Conservation (phyloP, 2,113 vertebrate genomes). For the Morone saxatilis region DNA sequence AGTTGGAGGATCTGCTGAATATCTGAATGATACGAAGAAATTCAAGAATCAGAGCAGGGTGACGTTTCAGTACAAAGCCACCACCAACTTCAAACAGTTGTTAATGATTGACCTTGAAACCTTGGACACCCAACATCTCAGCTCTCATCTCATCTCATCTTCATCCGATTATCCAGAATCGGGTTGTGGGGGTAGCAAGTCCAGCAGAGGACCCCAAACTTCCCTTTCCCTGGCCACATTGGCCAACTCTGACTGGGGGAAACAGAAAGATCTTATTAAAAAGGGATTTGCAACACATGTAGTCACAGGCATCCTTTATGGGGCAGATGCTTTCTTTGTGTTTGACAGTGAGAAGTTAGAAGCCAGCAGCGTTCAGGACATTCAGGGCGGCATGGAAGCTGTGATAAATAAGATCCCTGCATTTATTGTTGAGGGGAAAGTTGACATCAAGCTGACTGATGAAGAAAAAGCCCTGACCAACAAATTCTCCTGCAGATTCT, state of each 20-base stretch:
- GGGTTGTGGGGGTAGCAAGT: no score
- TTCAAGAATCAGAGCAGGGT: not conserved
- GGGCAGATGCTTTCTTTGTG: not conserved
- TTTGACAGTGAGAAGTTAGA: no score
- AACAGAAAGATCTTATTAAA: not conserved
- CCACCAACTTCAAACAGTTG: not conserved
- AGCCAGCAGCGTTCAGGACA: not conserved
- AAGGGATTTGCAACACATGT: not conserved
- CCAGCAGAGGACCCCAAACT: no score
- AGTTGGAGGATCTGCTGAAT: constrained; percentile 1
- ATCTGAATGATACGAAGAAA: not conserved
- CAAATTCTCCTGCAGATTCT: no score
- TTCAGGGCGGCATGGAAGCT: not conserved
- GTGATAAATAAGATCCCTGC: constrained; percentile 28
- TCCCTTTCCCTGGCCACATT: no score
- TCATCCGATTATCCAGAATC: no score
- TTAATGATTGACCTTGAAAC: not conserved
- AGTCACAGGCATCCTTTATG: not conserved
- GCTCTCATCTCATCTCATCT: no score
- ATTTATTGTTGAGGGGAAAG: not conserved
- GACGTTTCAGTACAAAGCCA: not conserved
- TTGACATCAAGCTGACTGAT: not conserved
- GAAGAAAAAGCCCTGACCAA: no score
- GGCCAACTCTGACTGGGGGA: no score
- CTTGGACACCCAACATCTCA: not conserved